These are phyloP conservation scores for Leucania comma DNA, from an alignment of 2,888 invertebrate species.

Conservation along the genomic window DNA sequence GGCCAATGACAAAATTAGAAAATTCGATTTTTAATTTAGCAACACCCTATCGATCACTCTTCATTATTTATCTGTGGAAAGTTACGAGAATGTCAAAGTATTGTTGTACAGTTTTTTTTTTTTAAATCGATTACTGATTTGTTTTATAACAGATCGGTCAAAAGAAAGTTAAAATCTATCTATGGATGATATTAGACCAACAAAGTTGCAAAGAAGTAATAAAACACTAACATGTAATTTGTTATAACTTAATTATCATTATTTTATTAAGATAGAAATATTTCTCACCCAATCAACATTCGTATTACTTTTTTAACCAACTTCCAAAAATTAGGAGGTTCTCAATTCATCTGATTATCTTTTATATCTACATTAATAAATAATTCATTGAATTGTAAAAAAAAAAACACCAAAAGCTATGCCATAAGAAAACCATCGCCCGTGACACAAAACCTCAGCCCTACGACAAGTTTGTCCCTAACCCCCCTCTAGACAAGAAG, in stretches of 20 bases:
- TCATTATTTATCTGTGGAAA: slow-evolving; percentile 37
- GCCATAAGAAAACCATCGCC: not conserved
- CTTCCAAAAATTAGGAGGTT: no score
- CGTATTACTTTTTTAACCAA: no score
- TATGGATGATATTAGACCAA: not conserved
- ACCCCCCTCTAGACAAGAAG: not conserved
- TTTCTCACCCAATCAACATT: no score
- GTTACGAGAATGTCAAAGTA: not conserved
- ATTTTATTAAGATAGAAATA: no score
- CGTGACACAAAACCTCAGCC: not conserved
- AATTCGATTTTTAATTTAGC: slow-evolving; percentile 24
- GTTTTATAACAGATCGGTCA: slow-evolving; percentile 22
- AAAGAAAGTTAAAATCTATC: slow-evolving; percentile 14
- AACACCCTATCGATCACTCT: slow-evolving; percentile 35
- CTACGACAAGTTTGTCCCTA: not conserved
- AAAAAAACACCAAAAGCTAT: no score
- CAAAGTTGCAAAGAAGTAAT: slow-evolving; percentile 4
- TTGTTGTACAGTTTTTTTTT: not conserved
- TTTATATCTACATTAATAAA: no score
- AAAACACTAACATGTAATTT: slow-evolving; percentile 6
- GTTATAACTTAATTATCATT: no score
- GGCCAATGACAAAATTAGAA: slow-evolving; percentile 5
- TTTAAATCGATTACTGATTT: not conserved
- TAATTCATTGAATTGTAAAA: no score
- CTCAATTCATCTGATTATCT: no score